Conservation (phyloP, 2,113 vertebrate genomes). For the Petromus typicus region DNA sequence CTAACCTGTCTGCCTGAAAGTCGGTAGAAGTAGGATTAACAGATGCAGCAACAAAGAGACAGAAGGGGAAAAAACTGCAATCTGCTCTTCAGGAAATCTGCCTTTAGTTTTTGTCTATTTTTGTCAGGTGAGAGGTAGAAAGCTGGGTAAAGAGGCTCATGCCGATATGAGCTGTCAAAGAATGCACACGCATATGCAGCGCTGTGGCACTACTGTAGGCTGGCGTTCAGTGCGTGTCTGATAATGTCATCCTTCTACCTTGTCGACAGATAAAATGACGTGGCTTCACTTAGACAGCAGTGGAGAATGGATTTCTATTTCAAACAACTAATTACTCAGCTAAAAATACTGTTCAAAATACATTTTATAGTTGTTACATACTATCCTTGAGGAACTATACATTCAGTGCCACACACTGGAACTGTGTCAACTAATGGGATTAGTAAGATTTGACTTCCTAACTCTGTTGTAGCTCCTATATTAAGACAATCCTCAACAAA, state of each 20-base stretch:
- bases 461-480: neutral
- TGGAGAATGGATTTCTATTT: constrained; percentile 45
- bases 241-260: neutral
- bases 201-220: neutral
- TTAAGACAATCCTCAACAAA: neutral
- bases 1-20: neutral
- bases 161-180: no score
- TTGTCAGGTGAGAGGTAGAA: neutral
- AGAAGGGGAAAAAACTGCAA: neutral
- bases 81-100: neutral
- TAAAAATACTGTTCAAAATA: constrained; percentile 49
- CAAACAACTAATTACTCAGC: constrained; percentile 1
- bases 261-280: neutral
- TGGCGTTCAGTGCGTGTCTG: neutral
- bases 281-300: constrained; percentile 37
- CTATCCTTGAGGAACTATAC: constrained; percentile 44
- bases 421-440: neutral
- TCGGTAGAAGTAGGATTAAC: neutral
- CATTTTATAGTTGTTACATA: neutral
- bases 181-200: rapidly evolving
- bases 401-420: neutral
- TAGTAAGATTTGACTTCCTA: constrained; percentile 19
- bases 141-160: neutral
- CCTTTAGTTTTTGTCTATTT: neutral
- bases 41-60: neutral